Evolutionary conservation across 2,113 vertebrate species (phyloP).

Genomic region (Melanotaenia duboulayi): DNA sequence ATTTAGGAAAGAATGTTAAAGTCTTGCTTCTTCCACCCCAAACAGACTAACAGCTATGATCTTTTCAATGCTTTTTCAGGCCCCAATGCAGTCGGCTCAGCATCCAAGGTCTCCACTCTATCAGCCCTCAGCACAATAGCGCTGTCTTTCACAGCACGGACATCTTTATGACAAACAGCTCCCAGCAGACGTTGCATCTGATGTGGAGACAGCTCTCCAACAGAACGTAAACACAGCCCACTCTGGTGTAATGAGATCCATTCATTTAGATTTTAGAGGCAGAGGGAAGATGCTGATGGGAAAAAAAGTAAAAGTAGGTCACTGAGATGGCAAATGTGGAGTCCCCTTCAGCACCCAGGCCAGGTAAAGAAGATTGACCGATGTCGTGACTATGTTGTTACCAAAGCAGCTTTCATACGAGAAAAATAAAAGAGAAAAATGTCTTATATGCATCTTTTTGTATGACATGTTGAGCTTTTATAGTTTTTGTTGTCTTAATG

Average conservation of each 20-base stretch:
- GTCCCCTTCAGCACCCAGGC: conserved; percentile 82
- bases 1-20: too few relatives aligned
- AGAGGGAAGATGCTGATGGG: conserved; percentile 79
- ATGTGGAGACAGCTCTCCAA: conserved; percentile 68
- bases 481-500: conserved; percentile 91
- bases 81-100: conserved; percentile 91
- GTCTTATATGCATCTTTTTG: conserved; percentile 99
- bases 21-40: not conserved
- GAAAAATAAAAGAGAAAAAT: conserved; percentile 72
- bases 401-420: conserved; percentile 99
- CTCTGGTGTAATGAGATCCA: conserved; percentile 86
- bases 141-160: conserved; percentile 96
- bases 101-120: conserved; percentile 92
- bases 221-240: conserved; percentile 63
- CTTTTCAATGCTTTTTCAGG: conserved; percentile 79
- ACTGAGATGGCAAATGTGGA: conserved; percentile 56
- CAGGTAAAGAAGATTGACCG: conserved; percentile 84
- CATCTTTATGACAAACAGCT: conserved; percentile 95
- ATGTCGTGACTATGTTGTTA: conserved; percentile 96
- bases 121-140: conserved; percentile 98
- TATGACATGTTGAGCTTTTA: conserved; percentile 98
- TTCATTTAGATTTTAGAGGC: conserved; percentile 90
- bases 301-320: conserved; percentile 36
- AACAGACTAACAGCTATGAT: conserved; percentile 43
- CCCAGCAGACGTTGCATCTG: conserved; percentile 69